Evolutionary conservation across 2,888 invertebrate species (phyloP).

Genomic region (Arenicola marina): DNA sequence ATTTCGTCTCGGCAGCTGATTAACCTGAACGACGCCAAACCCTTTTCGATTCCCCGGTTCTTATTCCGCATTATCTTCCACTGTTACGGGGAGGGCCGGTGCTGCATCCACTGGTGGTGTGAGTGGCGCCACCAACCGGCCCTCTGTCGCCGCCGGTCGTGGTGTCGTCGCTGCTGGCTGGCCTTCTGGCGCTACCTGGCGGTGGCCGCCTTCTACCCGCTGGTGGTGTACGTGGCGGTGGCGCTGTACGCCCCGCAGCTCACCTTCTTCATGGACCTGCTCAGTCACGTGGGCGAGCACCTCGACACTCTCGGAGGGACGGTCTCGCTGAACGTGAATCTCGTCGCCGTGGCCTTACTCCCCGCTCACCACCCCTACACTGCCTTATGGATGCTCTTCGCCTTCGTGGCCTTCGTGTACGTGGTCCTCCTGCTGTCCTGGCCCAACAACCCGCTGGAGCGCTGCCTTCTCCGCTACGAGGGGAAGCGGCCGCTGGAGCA

Average conservation of each 20-base stretch:
- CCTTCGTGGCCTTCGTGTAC: constrained; percentile 33
- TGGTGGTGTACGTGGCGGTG: constrained; percentile 28
- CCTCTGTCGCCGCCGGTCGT: constrained; percentile 19
- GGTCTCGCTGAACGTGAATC: constrained; percentile 26
- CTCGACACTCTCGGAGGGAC: constrained; percentile 9
- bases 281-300: constrained; percentile 20
- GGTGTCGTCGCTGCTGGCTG: constrained; percentile 27
- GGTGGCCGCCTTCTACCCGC: constrained; percentile 30
- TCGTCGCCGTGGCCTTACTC: constrained; percentile 24
- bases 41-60: constrained; percentile 35
- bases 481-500: constrained; percentile 24
- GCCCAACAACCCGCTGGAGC: constrained; percentile 34
- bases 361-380: constrained; percentile 17
- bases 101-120: constrained; percentile 39
- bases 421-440: constrained; percentile 29
- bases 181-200: constrained; percentile 29
- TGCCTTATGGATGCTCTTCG: constrained; percentile 33
- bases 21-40: constrained; percentile 34
- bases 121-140: constrained; percentile 36
- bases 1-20: constrained; percentile 37
- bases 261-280: constrained; percentile 17
- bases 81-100: constrained; percentile 38
- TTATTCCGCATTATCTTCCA: constrained; percentile 33
- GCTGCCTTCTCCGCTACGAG: constrained; percentile 27
- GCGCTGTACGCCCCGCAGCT: constrained; percentile 31